Conservation (phyloP, 2,888 invertebrate genomes). For the Stenchaetothrips biformis region DNA sequence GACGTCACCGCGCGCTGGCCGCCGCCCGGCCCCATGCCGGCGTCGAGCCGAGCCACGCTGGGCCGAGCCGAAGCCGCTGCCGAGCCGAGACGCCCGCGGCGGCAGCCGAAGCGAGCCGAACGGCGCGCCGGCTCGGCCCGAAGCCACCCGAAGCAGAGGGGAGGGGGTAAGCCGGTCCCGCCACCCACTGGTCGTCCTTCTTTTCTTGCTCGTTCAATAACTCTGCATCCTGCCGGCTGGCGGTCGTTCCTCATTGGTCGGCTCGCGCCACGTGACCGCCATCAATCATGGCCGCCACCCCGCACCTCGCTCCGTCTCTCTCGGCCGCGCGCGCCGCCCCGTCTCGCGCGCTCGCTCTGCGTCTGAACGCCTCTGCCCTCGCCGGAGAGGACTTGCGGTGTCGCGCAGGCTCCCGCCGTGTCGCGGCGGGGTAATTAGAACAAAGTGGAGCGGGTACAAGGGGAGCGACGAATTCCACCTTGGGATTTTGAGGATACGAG, state of each 20-base stretch:
- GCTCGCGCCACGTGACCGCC: neutral
- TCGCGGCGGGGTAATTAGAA: too few species aligned
- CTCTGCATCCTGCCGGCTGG: constrained; percentile 19
- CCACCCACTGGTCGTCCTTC: constrained; percentile 19
- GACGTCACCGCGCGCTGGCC: too few species aligned
- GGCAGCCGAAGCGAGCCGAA: neutral
- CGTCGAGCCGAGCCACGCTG: neutral
- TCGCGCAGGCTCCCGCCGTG: too few species aligned
- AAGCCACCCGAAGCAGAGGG: neutral
- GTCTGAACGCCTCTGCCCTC: neutral
- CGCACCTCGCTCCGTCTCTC: neutral
- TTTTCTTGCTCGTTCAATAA: constrained; percentile 25
- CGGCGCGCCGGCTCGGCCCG: neutral
- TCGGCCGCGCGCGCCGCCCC: neutral
- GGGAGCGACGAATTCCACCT: neutral
- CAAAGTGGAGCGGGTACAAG: neutral
- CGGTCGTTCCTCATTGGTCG: constrained; percentile 22
- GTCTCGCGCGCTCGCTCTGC: neutral
- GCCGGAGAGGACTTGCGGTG: too few species aligned
- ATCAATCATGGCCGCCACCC: constrained; percentile 10
- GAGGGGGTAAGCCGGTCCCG: neutral
- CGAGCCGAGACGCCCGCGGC: neutral
- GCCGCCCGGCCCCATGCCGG: neutral
- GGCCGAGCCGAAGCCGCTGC: neutral
- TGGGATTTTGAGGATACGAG: too few species aligned